phyloP scores from a whole-genome alignment of 35 echinoderm and acorn worm genomes.

The Heliocidaris erythrogramma region DNA sequence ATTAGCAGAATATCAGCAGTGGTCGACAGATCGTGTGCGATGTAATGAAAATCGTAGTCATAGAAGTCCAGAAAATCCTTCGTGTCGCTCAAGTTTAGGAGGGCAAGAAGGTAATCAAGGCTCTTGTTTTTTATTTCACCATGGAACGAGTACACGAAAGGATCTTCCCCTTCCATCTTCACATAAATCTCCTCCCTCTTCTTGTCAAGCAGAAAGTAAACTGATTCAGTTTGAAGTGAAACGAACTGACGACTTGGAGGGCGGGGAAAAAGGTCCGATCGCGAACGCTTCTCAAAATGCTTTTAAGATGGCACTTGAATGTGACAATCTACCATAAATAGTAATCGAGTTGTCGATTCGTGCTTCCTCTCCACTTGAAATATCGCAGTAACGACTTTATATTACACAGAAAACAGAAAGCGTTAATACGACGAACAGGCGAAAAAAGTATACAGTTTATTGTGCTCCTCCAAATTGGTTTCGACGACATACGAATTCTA shows the following conservation, averaged over 20 bases:
- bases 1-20: slow-evolving; percentile 56
- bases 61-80: slow-evolving; percentile 75
- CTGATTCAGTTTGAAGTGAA: neutral
- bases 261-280: neutral
- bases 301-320: too few species aligned
- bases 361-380: neutral
- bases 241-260: neutral
- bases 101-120: slow-evolving; percentile 72
- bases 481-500: too few species aligned
- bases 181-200: neutral
- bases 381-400: too few species aligned
- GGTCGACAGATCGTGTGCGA: slow-evolving; percentile 63
- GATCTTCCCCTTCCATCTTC: slow-evolving; percentile 10
- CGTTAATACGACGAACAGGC: too few species aligned
- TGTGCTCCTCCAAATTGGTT: too few species aligned
- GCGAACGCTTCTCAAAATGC: neutral
- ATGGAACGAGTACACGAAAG: neutral
- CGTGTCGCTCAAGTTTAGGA: slow-evolving; percentile 64
- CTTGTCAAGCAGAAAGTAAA: neutral
- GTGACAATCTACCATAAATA: too few species aligned
- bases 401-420: too few species aligned
- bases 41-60: slow-evolving; percentile 56
- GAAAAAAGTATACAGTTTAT: too few species aligned
- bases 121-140: slow-evolving; percentile 59
- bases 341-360: neutral